Percentiles rank a stretch among this genome's conserved stretches.
Evolutionary conservation across 2,888 invertebrate species (phyloP).

Genomic region (Xanthorhoe designata): DNA sequence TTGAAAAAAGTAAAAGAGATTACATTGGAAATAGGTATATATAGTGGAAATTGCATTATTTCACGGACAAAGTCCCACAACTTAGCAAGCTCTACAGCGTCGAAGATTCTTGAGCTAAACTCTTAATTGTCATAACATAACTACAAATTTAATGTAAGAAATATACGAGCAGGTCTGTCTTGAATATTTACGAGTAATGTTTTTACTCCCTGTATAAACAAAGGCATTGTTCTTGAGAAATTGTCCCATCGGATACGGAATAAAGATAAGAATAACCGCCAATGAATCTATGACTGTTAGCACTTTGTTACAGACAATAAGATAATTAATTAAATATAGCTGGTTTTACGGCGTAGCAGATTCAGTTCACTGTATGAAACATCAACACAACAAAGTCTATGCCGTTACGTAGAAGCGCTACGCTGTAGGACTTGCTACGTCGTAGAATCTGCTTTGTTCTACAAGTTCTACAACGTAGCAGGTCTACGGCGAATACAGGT

Average conservation of each 20-base stretch:
- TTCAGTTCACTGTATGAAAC: too few relatives aligned
- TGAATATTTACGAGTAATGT: not conserved
- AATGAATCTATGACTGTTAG: constrained; percentile 8
- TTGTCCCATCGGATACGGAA: constrained; percentile 14
- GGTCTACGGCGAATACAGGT: not conserved
- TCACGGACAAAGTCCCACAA: too few relatives aligned
- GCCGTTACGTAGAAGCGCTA: too few relatives aligned
- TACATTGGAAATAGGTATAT: too few relatives aligned
- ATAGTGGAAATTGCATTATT: too few relatives aligned
- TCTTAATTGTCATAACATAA: too few relatives aligned
- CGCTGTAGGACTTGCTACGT: not conserved
- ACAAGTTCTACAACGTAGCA: not conserved
- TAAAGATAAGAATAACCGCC: constrained; percentile 8
- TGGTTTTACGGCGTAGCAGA: not conserved
- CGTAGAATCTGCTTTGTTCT: too few relatives aligned
- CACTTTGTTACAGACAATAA: not conserved
- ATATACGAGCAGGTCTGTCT: not conserved
- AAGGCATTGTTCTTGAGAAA: constrained; percentile 20
- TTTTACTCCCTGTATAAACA: constrained; percentile 2
- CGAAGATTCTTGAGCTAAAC: too few relatives aligned
- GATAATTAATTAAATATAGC: not conserved
- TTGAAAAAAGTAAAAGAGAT: too few relatives aligned
- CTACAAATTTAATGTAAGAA: too few relatives aligned
- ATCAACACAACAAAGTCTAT: too few relatives aligned
- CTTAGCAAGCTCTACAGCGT: too few relatives aligned